Conservation (phyloP, 1,140 invertebrate genomes). For the Pteromalus puparum region DNA sequence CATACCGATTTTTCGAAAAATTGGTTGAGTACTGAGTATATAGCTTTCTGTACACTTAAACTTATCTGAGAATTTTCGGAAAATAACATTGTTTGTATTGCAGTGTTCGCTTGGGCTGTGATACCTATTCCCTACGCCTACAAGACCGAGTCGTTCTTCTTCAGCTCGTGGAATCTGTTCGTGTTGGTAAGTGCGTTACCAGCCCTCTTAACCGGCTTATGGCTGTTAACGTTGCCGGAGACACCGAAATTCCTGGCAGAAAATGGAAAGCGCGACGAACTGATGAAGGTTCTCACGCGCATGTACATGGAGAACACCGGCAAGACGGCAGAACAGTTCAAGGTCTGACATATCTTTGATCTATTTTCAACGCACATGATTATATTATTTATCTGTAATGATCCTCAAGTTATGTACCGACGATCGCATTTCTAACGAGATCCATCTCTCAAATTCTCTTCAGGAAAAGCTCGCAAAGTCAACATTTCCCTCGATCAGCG, state of each 20-base stretch:
- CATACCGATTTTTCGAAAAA: no score
- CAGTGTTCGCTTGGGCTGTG: conserved; percentile 68
- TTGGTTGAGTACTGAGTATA: no score
- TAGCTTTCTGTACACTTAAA: no score
- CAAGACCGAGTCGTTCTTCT: conserved; percentile 57
- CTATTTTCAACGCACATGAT: background rate
- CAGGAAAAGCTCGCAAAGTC: conserved; percentile 13
- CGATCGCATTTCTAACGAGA: background rate
- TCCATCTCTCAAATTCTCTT: background rate
- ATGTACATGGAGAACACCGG: conserved; percentile 73
- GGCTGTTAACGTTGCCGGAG: conserved; percentile 77
- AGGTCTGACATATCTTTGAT: conserved; percentile 12
- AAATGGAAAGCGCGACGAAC: conserved; percentile 67
- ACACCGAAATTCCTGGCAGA: conserved; percentile 79
- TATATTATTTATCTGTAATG: no score
- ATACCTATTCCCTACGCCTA: conserved; percentile 63
- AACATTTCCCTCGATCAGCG: conserved; percentile 16
- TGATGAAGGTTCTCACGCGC: conserved; percentile 68
- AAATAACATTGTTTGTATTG: conserved; percentile 32
- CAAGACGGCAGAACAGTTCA: conserved; percentile 62
- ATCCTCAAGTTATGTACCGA: background rate
- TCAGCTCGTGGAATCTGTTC: conserved; percentile 72
- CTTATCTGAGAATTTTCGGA: no score
- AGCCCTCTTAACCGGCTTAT: conserved; percentile 62
- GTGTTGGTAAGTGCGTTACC: conserved; percentile 65